Percentiles rank a stretch among this genome's conserved stretches.
These are phyloP conservation scores for Ibidorhyncha struthersii DNA, from an alignment of 2,113 vertebrate species.

Conservation along the genomic window DNA sequence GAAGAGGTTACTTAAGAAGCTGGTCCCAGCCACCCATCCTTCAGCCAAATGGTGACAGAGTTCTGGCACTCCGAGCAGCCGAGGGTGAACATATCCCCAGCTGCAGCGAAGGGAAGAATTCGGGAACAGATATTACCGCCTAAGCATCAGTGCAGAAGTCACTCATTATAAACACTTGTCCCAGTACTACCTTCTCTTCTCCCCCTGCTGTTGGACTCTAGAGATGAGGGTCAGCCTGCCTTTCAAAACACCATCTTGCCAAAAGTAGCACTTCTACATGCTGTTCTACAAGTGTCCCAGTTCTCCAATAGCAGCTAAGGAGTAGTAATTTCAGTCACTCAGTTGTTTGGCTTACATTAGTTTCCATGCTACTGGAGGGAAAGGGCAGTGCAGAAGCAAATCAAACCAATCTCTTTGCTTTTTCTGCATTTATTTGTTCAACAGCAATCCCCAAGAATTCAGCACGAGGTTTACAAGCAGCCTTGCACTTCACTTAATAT, in stretches of 20 bases:
- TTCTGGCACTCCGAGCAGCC: slow-evolving; percentile 89
- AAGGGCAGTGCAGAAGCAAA: background rate
- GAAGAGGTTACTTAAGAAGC: slow-evolving; percentile 78
- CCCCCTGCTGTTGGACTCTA: background rate
- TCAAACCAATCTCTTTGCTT: background rate
- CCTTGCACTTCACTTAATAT: background rate
- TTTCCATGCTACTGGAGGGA: background rate
- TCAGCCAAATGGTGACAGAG: slow-evolving; percentile 91
- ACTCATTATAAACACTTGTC: background rate
- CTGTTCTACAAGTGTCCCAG: background rate
- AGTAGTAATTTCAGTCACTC: background rate
- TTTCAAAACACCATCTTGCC: background rate
- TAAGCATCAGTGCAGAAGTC: fast-evolving
- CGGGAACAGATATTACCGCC: background rate
- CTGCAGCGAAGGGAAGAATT: slow-evolving; percentile 63
- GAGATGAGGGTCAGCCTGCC: background rate
- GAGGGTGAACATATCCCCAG: slow-evolving; percentile 94
- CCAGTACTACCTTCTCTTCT: background rate
- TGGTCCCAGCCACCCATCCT: slow-evolving; percentile 84
- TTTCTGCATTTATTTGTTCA: background rate
- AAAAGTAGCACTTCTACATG: background rate
- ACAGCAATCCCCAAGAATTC: background rate
- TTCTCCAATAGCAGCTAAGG: background rate
- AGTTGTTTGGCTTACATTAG: background rate
- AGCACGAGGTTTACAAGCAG: background rate